Conservation (phyloP, 2,113 vertebrate genomes). For the Lontra canadensis region DNA sequence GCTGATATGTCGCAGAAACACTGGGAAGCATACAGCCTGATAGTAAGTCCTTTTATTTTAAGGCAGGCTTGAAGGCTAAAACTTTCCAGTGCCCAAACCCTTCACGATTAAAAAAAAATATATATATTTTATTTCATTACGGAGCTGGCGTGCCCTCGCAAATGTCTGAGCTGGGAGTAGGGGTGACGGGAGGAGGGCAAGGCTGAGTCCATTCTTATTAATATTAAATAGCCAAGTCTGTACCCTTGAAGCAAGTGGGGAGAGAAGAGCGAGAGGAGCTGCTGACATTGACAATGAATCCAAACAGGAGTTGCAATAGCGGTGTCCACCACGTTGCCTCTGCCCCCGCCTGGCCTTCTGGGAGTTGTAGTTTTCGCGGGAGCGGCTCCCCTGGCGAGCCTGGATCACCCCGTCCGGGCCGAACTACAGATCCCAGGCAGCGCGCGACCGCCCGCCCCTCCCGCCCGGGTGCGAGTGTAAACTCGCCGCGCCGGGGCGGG, state of each 20-base stretch:
- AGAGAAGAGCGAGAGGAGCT: conserved; percentile 47
- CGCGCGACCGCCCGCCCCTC: conserved; percentile 41
- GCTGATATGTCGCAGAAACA: background rate
- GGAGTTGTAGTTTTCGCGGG: conserved; percentile 82
- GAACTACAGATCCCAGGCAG: conserved; percentile 80
- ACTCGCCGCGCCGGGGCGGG: conserved; percentile 62
- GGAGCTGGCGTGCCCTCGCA: background rate
- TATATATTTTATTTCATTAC: background rate
- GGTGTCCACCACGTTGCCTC: conserved; percentile 64
- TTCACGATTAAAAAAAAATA: background rate
- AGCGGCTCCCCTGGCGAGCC: background rate
- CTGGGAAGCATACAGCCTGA: background rate
- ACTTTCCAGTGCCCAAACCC: conserved; percentile 50
- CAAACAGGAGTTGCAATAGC: conserved; percentile 67
- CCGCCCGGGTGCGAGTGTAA: conserved; percentile 66
- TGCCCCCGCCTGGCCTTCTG: conserved; percentile 69
- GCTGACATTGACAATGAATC: conserved; percentile 79
- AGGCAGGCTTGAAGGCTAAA: conserved; percentile 28
- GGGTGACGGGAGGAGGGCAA: background rate
- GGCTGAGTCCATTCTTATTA: conserved; percentile 30
- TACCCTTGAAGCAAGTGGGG: conserved; percentile 62
- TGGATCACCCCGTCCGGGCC: background rate
- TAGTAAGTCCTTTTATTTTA: conserved; percentile 33
- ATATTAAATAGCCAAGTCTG: conserved; percentile 52
- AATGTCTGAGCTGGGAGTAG: background rate